Evolutionary conservation across 2,797 vertebrate genomes (phyloP).

Genomic region (Microhierax caerulescens): DNA sequence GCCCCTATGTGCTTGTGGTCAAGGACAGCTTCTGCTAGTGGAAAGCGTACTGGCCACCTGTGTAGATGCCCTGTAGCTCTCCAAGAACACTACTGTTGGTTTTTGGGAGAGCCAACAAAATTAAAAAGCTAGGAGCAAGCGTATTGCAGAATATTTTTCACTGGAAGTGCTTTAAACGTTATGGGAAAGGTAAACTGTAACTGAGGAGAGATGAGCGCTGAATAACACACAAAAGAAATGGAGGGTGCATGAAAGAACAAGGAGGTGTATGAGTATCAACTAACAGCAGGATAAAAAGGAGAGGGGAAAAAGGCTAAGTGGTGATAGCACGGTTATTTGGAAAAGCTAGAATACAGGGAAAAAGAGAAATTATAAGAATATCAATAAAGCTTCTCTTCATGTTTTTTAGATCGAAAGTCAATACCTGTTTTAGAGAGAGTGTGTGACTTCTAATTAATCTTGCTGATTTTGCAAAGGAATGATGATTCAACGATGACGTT

Average conservation of each 20-base stretch:
- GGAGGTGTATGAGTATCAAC: background rate
- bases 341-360: background rate
- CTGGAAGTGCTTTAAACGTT: background rate
- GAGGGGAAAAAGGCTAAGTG: background rate
- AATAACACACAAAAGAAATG: background rate
- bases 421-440: background rate
- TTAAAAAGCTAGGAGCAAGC: background rate
- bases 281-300: background rate
- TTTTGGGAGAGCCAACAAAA: background rate
- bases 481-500: background rate
- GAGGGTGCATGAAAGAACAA: background rate
- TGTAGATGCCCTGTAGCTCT: background rate
- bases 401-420: background rate
- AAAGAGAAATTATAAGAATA: background rate
- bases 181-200: background rate
- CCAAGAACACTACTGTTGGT: background rate
- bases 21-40: background rate
- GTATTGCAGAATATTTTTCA: background rate
- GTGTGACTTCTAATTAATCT: background rate
- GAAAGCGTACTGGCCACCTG: background rate
- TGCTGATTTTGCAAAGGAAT: background rate
- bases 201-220: background rate
- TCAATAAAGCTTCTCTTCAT: background rate
- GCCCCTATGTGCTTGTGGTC: background rate
- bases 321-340: background rate